These are phyloP conservation scores for Myzus persicae DNA, from an alignment of 1,140 invertebrate species.

Conservation along the genomic window DNA sequence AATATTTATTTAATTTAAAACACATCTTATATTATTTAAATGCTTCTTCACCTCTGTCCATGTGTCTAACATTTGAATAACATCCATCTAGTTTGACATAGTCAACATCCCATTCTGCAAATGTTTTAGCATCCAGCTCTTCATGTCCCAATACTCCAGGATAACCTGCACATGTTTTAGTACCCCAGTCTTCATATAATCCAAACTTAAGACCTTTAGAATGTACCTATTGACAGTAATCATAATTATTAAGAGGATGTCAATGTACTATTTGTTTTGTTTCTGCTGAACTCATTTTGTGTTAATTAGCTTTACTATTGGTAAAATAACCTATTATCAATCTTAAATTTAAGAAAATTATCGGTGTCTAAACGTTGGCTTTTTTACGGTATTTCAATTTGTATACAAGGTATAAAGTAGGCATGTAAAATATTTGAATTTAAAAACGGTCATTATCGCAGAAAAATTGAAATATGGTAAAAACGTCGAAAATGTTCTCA, in stretches of 20 bases:
- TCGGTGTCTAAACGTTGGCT: not conserved
- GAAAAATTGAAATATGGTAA: not conserved
- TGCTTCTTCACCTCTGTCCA: conserved; percentile 60
- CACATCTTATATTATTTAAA: not conserved
- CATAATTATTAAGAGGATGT: not conserved
- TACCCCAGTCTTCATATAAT: conserved; percentile 97
- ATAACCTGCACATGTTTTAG: conserved; percentile 93
- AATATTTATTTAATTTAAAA: not conserved
- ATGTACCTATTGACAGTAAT: conserved; percentile 77
- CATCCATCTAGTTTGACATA: conserved; percentile 97
- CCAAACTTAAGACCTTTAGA: conserved; percentile 93
- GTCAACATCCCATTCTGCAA: conserved; percentile 96
- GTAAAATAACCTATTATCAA: not conserved
- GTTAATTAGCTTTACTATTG: not conserved
- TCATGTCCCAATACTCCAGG: conserved; percentile 90
- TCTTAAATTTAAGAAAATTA: not conserved
- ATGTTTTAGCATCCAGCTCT: conserved; percentile 85
- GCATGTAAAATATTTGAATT: not conserved
- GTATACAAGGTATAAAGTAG: not conserved
- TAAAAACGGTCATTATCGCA: not conserved
- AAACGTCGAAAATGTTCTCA: not conserved
- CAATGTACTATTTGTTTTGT: not conserved
- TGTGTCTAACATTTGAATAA: conserved; percentile 73
- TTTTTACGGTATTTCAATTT: not conserved
- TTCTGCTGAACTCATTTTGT: not conserved